Evolutionary conservation across 2,113 vertebrate genomes (phyloP).

Genomic region (Etheostoma cragini): DNA sequence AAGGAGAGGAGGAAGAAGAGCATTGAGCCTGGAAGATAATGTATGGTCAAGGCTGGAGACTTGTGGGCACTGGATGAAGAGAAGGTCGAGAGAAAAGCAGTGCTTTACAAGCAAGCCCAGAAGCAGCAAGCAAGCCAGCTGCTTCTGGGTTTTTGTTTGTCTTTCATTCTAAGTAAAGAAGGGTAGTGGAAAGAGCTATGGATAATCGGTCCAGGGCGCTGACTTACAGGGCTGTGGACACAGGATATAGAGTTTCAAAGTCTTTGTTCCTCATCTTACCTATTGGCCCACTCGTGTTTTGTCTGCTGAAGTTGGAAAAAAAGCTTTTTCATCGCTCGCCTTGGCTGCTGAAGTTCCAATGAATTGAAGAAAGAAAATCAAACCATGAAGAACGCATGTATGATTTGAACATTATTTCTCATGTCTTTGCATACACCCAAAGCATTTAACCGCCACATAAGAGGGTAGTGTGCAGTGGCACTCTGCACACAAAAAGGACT

Average conservation of each 20-base stretch:
- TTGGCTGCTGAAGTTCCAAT: neutral
- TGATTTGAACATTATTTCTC: conserved; percentile 45
- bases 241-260: conserved; percentile 67
- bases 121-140: conserved; percentile 73
- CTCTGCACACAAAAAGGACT: conserved; percentile 53
- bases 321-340: neutral
- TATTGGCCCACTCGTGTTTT: conserved; percentile 43
- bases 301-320: conserved; percentile 22
- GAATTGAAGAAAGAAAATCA: conserved; percentile 7
- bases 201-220: conserved; percentile 76
- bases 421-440: conserved; percentile 33
- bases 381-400: conserved; percentile 16
- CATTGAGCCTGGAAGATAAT: conserved; percentile 76
- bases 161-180: conserved; percentile 74
- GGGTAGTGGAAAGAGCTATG: conserved; percentile 63
- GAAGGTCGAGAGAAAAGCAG: conserved; percentile 69
- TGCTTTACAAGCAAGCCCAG: conserved; percentile 70
- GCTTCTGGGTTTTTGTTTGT: conserved; percentile 77
- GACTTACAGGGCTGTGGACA: conserved; percentile 74
- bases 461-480: conserved; percentile 68
- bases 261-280: conserved; percentile 69
- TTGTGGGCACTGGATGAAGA: conserved; percentile 72
- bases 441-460: conserved; percentile 42
- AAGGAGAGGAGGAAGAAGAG: conserved; percentile 73
- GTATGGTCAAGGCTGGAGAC: conserved; percentile 77